phyloP scores from a whole-genome alignment of 1,140 invertebrate species.

The Euborellia annulipes region DNA sequence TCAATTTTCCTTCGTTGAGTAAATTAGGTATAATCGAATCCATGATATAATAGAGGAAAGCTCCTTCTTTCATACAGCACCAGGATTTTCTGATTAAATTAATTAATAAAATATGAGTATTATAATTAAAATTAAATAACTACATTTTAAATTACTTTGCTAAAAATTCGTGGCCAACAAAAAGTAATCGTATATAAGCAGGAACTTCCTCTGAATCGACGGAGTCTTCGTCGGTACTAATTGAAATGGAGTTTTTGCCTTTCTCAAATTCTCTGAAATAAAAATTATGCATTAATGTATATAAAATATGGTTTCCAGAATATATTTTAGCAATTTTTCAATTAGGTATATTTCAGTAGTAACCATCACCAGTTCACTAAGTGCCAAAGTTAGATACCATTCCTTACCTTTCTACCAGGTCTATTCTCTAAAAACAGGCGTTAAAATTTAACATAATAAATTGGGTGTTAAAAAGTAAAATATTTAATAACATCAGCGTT shows the following conservation, averaged over 20 bases:
- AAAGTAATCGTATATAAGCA: conserved; percentile 58
- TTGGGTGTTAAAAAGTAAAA: no score
- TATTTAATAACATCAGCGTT: no score
- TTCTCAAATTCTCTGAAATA: conserved; percentile 30
- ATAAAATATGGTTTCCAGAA: no score
- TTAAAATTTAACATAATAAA: no score
- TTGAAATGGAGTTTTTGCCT: conserved; percentile 22
- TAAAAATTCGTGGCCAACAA: conserved; percentile 71
- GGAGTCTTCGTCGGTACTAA: conserved; percentile 29
- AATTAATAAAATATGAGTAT: neutral
- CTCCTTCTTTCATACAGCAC: conserved; percentile 60
- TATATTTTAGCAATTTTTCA: no score
- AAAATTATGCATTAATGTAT: no score
- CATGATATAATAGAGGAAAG: conserved; percentile 59
- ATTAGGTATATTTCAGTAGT: no score
- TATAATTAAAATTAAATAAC: neutral
- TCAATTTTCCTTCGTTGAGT: conserved; percentile 32
- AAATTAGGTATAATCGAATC: conserved; percentile 51
- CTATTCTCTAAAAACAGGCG: no score
- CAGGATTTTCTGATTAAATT: conserved; percentile 35
- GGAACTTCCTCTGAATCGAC: conserved; percentile 45
- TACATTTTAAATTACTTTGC: conserved; percentile 34
- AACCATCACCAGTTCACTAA: no score
- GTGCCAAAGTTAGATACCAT: no score
- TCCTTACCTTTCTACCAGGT: no score